Conservation (phyloP, 2,797 vertebrate species). For the Mico argentatus region DNA sequence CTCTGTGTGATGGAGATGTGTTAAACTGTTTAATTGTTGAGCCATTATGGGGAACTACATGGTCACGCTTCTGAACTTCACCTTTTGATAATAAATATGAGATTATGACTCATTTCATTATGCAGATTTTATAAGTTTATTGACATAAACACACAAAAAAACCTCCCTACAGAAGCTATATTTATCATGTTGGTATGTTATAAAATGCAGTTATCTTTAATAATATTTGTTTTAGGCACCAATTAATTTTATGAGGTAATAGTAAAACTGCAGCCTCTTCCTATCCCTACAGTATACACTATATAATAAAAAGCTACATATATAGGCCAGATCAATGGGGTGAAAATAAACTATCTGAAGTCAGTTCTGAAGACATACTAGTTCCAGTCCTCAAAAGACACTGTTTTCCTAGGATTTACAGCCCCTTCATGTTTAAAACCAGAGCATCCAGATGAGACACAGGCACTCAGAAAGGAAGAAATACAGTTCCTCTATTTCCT, state of each 20-base stretch:
- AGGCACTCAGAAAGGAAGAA: neutral
- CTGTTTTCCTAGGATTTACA: neutral
- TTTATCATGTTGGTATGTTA: neutral
- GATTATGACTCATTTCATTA: neutral
- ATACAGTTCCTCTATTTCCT: neutral
- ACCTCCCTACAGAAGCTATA: neutral
- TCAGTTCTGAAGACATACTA: neutral
- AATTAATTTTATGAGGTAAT: constrained; percentile 59
- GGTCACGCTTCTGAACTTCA: neutral
- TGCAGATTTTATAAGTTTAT: neutral
- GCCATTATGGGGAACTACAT: neutral
- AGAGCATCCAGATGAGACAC: neutral
- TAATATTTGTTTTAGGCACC: constrained; percentile 48
- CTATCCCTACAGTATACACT: neutral
- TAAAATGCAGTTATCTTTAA: neutral
- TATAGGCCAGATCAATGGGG: neutral
- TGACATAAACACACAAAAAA: constrained; percentile 27
- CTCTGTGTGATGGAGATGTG: neutral
- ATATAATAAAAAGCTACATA: constrained; percentile 40
- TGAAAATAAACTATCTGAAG: neutral
- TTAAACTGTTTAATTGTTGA: neutral
- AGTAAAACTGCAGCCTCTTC: constrained; percentile 17
- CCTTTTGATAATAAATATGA: neutral
- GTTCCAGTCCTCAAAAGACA: neutral
- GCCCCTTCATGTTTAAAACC: neutral